A percentile compares a stretch with the other conserved stretches of the same genome.
These are phyloP conservation scores for Fragum fragum DNA, from an alignment of 2,888 invertebrate species.

Conservation along the genomic window DNA sequence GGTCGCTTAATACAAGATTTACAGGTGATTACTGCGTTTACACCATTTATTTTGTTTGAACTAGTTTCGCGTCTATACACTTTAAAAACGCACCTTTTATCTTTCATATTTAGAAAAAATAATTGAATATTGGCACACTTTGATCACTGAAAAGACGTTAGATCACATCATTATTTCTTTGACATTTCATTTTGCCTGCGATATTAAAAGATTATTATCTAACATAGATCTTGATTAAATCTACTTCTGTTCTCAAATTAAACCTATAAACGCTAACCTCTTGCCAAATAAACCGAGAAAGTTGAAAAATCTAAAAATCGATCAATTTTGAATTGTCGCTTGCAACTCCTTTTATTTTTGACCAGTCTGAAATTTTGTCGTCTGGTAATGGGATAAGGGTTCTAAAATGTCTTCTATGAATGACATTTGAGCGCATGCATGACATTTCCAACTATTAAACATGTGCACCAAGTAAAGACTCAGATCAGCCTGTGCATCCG, in stretches of 20 bases:
- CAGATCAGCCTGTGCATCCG: too few species aligned
- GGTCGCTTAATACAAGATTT: too few species aligned
- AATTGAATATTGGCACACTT: slow-evolving; percentile 18
- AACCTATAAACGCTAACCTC: neutral
- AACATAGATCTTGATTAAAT: neutral
- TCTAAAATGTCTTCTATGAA: too few species aligned
- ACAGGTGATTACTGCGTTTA: too few species aligned
- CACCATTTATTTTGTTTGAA: neutral
- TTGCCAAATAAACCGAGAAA: neutral
- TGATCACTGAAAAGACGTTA: slow-evolving; percentile 5
- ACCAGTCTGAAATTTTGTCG: too few species aligned
- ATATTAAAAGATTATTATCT: slow-evolving; percentile 2
- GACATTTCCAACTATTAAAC: too few species aligned
- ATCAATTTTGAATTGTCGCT: too few species aligned
- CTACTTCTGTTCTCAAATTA: neutral
- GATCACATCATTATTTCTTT: neutral
- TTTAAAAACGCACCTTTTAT: neutral
- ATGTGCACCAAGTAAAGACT: too few species aligned
- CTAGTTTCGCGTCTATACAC: slow-evolving; percentile 26
- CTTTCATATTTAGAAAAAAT: neutral
- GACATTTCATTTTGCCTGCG: neutral
- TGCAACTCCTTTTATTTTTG: too few species aligned
- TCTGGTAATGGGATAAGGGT: too few species aligned
- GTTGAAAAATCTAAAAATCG: too few species aligned
- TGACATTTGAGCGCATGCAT: too few species aligned